Evolutionary conservation across 2,113 vertebrate species (phyloP), one percentile per base, ranked within the genome.

Genomic region (Neogale vison): DNA sequence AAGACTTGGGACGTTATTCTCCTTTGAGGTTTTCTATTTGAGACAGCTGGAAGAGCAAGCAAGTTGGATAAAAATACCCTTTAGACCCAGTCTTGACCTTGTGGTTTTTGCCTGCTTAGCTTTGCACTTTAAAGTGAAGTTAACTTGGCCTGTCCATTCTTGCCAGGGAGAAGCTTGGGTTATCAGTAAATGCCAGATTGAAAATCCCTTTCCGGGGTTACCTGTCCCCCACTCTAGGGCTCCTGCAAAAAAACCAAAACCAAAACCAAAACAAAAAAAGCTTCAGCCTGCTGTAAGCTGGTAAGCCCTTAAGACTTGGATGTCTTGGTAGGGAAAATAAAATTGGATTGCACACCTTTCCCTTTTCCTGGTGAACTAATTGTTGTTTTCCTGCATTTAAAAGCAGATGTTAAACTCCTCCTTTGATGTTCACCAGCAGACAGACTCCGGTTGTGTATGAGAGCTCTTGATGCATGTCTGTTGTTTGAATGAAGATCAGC

Each of bases 401-500:
- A 92, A 92, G 80, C 65, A 77, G 76, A 63, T 90, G 82, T 61
- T 95, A 93, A 96, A 69, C 52, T 93, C 82, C 85, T 86, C 39
- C 94, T 94, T 95, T 96, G 71, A 94, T 96, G 81, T 42, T 94
- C 36, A 90, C 4, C n/a, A 77, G 77, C 36, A 79, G 31, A 45
- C 55, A 36, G 42, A 72, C 77, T 93, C 36, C 59, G 55, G 15
- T 90, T 93, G 88, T 59, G 6, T 24, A 23, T 84, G 81, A 83
- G 1, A 23, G 31, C 57, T 50, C 71, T 88, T 34, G 85, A 39
- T 76, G 63, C 63, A 0, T 76, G 57, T 59, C 55, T 95, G 52
- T 79, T 91, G 93, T 85, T 65, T 88, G 89, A 94, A 50, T 95
- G 91, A 91, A 97, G 83, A 95, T 90, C 93, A 61, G 57, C 80